A percentile compares a stretch with the other conserved stretches of the same genome.
Conservation (phyloP, 2,888 invertebrate genomes). For the Cenopis cana region DNA sequence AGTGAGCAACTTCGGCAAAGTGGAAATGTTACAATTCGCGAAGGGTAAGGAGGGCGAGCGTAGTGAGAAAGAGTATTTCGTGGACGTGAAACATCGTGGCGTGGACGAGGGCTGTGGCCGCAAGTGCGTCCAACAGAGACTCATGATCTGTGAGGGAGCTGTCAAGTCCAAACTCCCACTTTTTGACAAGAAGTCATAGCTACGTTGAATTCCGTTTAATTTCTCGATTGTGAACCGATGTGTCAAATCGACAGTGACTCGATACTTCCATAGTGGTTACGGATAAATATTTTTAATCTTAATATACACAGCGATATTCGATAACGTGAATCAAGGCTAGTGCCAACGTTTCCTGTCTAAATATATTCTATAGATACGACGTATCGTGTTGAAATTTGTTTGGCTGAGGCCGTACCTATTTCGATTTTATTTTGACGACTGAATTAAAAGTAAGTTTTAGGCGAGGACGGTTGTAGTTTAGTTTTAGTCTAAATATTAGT, state of each 20-base stretch:
- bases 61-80: constrained; percentile 56
- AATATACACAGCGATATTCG: constrained; percentile 48
- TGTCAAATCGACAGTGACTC: constrained; percentile 42
- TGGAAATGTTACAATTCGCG: constrained; percentile 51
- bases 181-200: constrained; percentile 88
- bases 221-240: constrained; percentile 17
- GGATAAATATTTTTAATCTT: constrained; percentile 49
- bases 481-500: constrained; percentile 39
- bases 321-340: constrained; percentile 54
- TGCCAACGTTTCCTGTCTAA: constrained; percentile 49
- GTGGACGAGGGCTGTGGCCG: constrained; percentile 53
- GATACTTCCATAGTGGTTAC: constrained; percentile 50
- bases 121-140: constrained; percentile 86
- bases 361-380: constrained; percentile 26
- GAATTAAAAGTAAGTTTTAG: constrained; percentile 54
- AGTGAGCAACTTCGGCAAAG: constrained; percentile 52
- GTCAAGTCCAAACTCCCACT: constrained; percentile 93
- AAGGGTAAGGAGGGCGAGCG: constrained; percentile 48
- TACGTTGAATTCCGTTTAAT: constrained; percentile 46
- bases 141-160: constrained; percentile 94
- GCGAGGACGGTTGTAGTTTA: constrained; percentile 39
- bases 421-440: constrained; percentile 49
- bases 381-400: constrained; percentile 34
- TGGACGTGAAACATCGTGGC: constrained; percentile 60
- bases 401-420: constrained; percentile 27